Base-by-base conservation (phyloP, 2,888 invertebrate species). In the Eupithecia dodoneata region DNA sequence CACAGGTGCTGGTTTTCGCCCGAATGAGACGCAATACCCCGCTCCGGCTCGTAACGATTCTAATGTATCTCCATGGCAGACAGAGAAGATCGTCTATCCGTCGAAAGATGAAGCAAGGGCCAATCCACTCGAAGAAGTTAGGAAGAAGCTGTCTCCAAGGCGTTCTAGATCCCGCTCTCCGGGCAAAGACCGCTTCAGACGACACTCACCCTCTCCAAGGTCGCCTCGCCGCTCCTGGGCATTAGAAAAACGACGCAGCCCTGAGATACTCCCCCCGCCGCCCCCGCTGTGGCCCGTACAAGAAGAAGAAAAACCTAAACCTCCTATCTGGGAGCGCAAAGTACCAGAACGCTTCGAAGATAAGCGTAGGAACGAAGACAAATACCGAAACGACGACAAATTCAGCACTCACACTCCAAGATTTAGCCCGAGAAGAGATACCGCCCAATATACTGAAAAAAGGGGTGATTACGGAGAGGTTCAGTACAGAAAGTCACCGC, bases 161-260 rank as follows among this genome's bases (percentile, higher is more conserved):
- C 87, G 87, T 73, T 91, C 92, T 0, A 88, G 93, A 5, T 93
- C 94, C 5, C 87, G 92, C 2, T 93, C 93, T 4, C 93, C 93
- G 0, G 59, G 88, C 6, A 85, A 89, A 66, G 92, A 92, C 59
- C 90, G 90, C n/a, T 90, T 83, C 79, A 89, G 88, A 76, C 87
- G 91, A 5, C 90, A 90, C 75, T 93, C 94, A 0, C 91, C 90
- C 0, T 93, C 93, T 0, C 91, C 93, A 0, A 82, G 84, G 4
- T 87, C 87, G 2, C 93, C 94, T 30, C 87, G 93, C 5, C 92
- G 94, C 2, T 93, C 94, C 0, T 94, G 94, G 94, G 94, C 93
- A 0, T 83, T 92, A 2, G 94, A 94, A 78, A 94, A 93, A 80
- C 90, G 93, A 4, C 83, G 85, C 74, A 93, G 93, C 78, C 91